phyloP scores from a whole-genome alignment of 2,888 invertebrate genomes.

The Harpagoxenus sublaevis region DNA sequence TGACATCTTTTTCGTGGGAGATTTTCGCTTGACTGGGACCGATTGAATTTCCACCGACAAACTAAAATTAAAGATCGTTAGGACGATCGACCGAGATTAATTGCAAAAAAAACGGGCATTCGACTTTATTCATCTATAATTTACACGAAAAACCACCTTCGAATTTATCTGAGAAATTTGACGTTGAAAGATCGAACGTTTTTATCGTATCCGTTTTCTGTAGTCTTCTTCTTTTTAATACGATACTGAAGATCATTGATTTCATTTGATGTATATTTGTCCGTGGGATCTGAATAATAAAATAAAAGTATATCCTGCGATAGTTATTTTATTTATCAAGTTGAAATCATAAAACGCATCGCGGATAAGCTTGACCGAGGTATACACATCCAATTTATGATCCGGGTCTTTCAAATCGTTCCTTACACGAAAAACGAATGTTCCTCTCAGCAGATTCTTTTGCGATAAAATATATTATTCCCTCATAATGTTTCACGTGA shows the following conservation, averaged over 20 bases:
- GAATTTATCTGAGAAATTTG: conserved; percentile 19
- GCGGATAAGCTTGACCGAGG: not conserved
- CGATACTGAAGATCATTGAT: not conserved
- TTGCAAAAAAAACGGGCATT: conserved; percentile 27
- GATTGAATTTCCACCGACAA: not conserved
- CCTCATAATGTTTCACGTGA: not conserved
- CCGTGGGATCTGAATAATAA: not conserved
- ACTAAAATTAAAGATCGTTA: not conserved
- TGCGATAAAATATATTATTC: not conserved
- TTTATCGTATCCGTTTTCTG: not conserved
- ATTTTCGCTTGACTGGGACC: conserved; percentile 7
- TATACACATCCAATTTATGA: not conserved
- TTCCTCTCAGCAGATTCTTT: not conserved
- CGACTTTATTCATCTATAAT: not conserved
- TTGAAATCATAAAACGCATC: not conserved
- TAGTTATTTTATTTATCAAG: not conserved
- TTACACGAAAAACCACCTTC: not conserved
- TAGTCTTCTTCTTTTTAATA: not conserved
- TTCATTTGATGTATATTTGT: not conserved
- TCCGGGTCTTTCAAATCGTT: not conserved
- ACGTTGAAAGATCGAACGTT: conserved; percentile 23
- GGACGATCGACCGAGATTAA: conserved; percentile 10
- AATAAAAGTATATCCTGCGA: not conserved
- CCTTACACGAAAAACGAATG: not conserved
- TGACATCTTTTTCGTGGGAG: conserved; percentile 36